Base-by-base conservation (phyloP, 2,797 vertebrate species). In the Galaxias olidus region DNA sequence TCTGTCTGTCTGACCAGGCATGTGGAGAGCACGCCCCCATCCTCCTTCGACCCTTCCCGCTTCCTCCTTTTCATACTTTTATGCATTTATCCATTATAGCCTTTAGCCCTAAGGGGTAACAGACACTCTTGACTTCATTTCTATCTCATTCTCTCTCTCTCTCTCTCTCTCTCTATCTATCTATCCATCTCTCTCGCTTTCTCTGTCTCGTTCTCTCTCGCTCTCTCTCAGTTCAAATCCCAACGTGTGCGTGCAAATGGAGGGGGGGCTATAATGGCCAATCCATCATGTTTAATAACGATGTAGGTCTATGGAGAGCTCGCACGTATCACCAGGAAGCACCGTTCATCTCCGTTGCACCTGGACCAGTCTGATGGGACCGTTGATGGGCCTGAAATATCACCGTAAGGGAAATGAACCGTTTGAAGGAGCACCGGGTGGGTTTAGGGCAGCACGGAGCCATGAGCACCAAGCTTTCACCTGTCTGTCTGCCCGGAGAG, bases 261-360 rank as follows among this genome's bases (percentile, higher is more conserved):
- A 90, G 81, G 87, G 86, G 90, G 81, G 87, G 91, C 91, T 90
- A 90, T 85, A 87, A 88, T 91, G 88, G 92, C 82, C 90, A 89
- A 95, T 94, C 91, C 78, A 92, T 96, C 94, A 94, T 91, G 84
- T 88, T 95, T 95, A 95, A 94, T 92, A 95, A 95, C 93, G 92
- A 93, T 92, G 87, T 75, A 85, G 84, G 89, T 93, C 92, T 88
- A 65, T 67, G 66, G 79, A 85, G 83, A 79, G 81, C 68, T 57
- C 72, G 42, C 71, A 73, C 52, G 63, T 65, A 74, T 79, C 64
- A 74, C 81, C 84, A 85, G 69, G 72, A 77, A 30, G 81, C 77
- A 80, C 79, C 63, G 68, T 78, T 77, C 79, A 78, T 85, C 78
- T 86, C 74, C 72, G 81, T 83, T 78, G 84, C 80, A 67, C 85